phyloP scores from a whole-genome alignment of 1,140 invertebrate genomes.

The Orussus abietinus region DNA sequence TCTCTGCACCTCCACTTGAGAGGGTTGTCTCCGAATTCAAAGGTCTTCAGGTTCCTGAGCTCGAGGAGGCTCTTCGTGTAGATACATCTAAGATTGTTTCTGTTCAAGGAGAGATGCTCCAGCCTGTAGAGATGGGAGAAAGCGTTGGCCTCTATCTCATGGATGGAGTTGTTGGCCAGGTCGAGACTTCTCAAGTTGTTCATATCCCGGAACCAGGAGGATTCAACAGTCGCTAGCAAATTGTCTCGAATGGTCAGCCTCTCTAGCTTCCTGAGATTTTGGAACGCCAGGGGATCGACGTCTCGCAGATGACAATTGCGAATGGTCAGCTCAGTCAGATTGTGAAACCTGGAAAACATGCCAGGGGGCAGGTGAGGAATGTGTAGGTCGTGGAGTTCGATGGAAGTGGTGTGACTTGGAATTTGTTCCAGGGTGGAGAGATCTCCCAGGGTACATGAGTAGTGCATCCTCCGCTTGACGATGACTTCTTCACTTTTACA shows the following conservation, averaged over 20 bases:
- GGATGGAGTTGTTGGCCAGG: constrained; percentile 30
- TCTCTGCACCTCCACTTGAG: constrained; percentile 35
- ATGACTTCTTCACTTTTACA: constrained; percentile 10
- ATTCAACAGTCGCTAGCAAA: constrained; percentile 20
- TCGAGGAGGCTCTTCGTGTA: constrained; percentile 27
- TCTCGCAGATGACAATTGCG: constrained; percentile 27
- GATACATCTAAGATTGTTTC: constrained; percentile 32
- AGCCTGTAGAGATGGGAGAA: constrained; percentile 24
- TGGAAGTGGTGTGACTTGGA: constrained; percentile 17
- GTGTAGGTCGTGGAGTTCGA: constrained; percentile 30
- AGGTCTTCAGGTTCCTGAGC: constrained; percentile 21
- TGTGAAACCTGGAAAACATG: constrained; percentile 21
- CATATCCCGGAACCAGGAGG: constrained; percentile 24
- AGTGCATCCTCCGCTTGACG: constrained; percentile 9
- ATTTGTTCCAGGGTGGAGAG: constrained; percentile 20
- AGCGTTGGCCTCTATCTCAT: constrained; percentile 26
- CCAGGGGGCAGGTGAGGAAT: constrained; percentile 17
- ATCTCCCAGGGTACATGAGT: constrained; percentile 28
- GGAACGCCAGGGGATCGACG: constrained; percentile 25
- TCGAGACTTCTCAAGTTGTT: constrained; percentile 24
- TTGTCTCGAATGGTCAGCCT: constrained; percentile 30
- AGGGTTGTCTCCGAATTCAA: constrained; percentile 32
- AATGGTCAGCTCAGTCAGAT: constrained; percentile 25
- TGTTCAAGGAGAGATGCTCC: constrained; percentile 30
- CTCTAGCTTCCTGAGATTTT: constrained; percentile 17